Evolutionary conservation across 2,113 vertebrate species (phyloP).

Genomic region (Pelobates fuscus): DNA sequence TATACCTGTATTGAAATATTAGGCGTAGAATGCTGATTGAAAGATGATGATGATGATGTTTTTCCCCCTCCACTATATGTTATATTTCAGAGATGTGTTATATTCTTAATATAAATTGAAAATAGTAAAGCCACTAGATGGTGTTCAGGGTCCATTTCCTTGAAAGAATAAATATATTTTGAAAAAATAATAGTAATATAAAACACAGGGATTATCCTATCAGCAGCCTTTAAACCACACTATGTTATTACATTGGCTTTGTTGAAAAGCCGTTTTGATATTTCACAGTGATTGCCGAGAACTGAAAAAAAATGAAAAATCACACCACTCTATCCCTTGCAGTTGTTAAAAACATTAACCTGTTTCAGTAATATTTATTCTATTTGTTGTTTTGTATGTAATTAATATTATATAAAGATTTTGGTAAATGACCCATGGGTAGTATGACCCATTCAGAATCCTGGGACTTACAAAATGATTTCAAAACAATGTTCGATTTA

Average conservation of each 20-base stretch:
- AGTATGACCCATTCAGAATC: no score
- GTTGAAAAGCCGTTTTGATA: conserved; percentile 3
- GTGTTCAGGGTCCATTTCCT: background rate
- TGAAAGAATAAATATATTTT: background rate
- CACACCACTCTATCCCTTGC: background rate
- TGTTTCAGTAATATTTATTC: background rate
- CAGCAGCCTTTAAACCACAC: conserved; percentile 16
- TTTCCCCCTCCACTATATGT: background rate
- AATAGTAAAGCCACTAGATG: background rate
- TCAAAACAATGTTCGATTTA: no score
- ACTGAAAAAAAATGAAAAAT: background rate
- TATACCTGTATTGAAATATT: no score
- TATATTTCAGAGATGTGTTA: background rate
- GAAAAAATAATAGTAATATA: background rate
- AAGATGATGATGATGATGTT: background rate
- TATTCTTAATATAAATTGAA: background rate
- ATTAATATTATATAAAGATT: no score
- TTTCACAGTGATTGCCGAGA: background rate
- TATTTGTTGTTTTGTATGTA: no score
- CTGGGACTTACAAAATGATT: no score
- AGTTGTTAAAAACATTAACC: background rate
- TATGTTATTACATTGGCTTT: conserved; percentile 12
- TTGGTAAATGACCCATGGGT: no score
- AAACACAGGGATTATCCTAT: background rate
- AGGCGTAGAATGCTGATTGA: no score